Percentiles rank a stretch among this genome's conserved stretches.
phyloP scores from a whole-genome alignment of 2,797 vertebrate genomes.

The Champsocephalus gunnari region DNA sequence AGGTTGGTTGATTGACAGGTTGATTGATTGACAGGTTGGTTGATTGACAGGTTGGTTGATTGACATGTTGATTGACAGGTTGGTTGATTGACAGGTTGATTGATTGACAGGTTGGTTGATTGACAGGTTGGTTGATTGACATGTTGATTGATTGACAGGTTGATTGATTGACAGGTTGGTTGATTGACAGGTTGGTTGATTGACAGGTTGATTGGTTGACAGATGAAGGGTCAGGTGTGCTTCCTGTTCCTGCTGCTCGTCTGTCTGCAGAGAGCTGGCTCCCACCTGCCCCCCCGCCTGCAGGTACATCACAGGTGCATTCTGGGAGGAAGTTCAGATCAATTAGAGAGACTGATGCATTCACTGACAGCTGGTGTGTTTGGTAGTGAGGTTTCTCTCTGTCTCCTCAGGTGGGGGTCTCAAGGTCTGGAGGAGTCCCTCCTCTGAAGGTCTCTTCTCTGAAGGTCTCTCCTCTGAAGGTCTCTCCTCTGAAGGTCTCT shows the following conservation, averaged over 20 bases:
- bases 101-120: no score
- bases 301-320: conserved; percentile 53
- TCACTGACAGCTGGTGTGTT: not conserved
- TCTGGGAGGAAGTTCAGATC: conserved; percentile 8
- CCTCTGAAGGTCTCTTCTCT: conserved; percentile 20
- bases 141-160: no score
- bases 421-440: conserved; percentile 23
- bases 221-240: conserved; percentile 45
- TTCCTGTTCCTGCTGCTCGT: conserved; percentile 36
- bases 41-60: no score
- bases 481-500: conserved; percentile 17
- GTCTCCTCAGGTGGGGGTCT: conserved; percentile 1
- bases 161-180: no score
- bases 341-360: not conserved
- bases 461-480: conserved; percentile 19
- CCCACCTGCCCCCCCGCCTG: conserved; percentile 29
- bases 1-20: no score
- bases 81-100: no score
- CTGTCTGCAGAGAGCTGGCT: conserved; percentile 23
- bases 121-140: no score
- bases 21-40: no score
- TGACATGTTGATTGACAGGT: no score
- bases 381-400: not conserved
- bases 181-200: not conserved
- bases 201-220: not conserved